Evolutionary conservation across 2,888 invertebrate species (phyloP).

Genomic region (Xanthia togata): DNA sequence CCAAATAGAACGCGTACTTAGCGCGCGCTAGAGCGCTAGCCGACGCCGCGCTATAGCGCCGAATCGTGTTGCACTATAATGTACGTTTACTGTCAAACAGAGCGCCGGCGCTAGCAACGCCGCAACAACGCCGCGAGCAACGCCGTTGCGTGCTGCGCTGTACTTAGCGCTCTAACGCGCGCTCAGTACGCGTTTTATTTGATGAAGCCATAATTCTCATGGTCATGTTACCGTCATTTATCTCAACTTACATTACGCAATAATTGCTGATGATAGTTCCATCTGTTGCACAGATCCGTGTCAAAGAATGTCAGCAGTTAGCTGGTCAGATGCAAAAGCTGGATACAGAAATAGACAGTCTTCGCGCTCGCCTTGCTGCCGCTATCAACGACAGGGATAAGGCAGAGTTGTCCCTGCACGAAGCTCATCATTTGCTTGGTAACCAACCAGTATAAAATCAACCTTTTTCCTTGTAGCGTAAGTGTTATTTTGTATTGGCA

Average conservation of each 20-base stretch:
- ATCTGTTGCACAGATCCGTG: slow-evolving; percentile 82
- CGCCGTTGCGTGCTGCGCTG: no score
- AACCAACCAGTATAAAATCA: slow-evolving; percentile 37
- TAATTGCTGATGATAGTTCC: background rate
- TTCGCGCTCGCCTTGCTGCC: slow-evolving; percentile 90
- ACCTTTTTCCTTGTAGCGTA: background rate
- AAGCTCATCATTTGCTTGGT: slow-evolving; percentile 92
- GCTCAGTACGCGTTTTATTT: no score
- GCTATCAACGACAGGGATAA: slow-evolving; percentile 91
- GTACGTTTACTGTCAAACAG: no score
- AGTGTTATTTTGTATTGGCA: background rate
- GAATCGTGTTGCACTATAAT: no score
- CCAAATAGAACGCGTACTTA: no score
- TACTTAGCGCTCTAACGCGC: no score
- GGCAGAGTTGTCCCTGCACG: slow-evolving; percentile 89
- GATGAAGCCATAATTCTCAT: no score
- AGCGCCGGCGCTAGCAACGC: no score
- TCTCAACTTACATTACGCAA: background rate
- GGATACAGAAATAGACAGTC: slow-evolving; percentile 84
- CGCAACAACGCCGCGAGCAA: no score
- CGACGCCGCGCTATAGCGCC: no score
- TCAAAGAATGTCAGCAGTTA: slow-evolving; percentile 85
- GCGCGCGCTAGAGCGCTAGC: no score
- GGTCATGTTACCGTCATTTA: background rate
- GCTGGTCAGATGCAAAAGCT: slow-evolving; percentile 82